phyloP scores from a whole-genome alignment of 2,113 vertebrate species.

The Rhinichthys klamathensis region DNA sequence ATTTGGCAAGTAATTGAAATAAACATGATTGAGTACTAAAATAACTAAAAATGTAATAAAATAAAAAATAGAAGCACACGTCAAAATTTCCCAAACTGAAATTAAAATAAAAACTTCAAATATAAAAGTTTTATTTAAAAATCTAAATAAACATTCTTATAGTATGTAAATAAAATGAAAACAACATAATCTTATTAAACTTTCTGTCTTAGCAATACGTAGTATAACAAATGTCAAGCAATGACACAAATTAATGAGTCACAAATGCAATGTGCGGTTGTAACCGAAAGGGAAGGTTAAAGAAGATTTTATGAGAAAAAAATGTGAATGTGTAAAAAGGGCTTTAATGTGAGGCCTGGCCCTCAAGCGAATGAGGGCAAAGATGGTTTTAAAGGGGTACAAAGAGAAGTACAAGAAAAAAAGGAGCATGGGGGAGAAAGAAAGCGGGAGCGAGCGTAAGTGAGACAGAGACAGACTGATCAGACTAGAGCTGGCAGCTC shows the following conservation, averaged over 20 bases:
- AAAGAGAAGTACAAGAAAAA: conserved; percentile 16
- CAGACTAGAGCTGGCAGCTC: conserved; percentile 43
- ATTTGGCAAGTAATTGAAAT: too few relatives aligned
- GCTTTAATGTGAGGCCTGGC: background rate
- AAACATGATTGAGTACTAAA: too few relatives aligned
- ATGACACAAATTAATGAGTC: background rate
- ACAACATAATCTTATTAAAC: background rate
- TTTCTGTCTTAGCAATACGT: background rate
- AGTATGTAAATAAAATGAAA: background rate
- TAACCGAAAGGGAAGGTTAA: background rate
- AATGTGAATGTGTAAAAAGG: background rate
- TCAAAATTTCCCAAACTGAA: too few relatives aligned
- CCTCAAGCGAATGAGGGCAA: conserved; percentile 27
- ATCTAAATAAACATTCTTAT: background rate
- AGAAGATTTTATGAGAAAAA: conserved; percentile 17
- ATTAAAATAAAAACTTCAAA: background rate
- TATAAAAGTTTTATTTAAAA: background rate
- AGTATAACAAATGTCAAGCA: background rate
- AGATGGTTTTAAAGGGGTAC: conserved; percentile 24
- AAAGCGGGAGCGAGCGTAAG: background rate
- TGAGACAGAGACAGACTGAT: conserved; percentile 25
- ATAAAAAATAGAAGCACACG: too few relatives aligned
- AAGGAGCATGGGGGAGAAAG: conserved; percentile 8
- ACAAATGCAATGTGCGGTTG: background rate
- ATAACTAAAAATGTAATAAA: too few relatives aligned